Base-by-base conservation (phyloP, 2,888 invertebrate species). In the Mesorhabditis belari region DNA sequence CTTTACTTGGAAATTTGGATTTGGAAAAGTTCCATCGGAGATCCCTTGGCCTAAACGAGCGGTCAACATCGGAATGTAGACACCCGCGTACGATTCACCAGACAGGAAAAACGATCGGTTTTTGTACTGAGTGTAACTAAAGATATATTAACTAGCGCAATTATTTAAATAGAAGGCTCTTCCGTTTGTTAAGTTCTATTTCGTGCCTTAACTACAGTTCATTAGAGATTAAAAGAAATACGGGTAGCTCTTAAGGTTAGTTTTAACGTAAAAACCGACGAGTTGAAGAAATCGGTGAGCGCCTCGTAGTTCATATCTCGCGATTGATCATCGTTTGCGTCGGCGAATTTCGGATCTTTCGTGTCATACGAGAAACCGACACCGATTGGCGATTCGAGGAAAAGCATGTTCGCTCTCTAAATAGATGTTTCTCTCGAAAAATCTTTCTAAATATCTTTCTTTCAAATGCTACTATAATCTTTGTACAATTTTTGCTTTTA, bases 331-430 rank as follows among this genome's bases (percentile, higher is more conserved):
- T 77, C 77, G 44, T 71, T 69, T 24, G 72, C 75, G 5, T 55
- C 44, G 60, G 61, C 63, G 62, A 56, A 67, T 19, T 61, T 58
- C 17, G 63, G 63, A 23, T 51, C 59, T 3, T 55, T 59, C 0
- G 65, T 72, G 56, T 67, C 65, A 62, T 76, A 77, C 81, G 85
- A 77, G 57, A 71, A 77, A n/a, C 77, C 77, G 35, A 75, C 75
- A 24, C 77, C 77, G 55, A 77, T 74, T 25, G 85, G 85, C 3
- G 85, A 81, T 72, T 85, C 85, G 61, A 85, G 62, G 65, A 82
- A 84, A 49, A 85, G 65, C 60, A 85, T 82, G 71, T 85, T 85
- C 24, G 84, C 83, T 26, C 81, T 71, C 83, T 84, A 57, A 49
- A 73, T 62, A 35, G 17, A 9, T 19, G 3, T 25, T 5, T 6